Evolutionary conservation across 2,113 vertebrate species (phyloP).

Genomic region (Sorex araneus): DNA sequence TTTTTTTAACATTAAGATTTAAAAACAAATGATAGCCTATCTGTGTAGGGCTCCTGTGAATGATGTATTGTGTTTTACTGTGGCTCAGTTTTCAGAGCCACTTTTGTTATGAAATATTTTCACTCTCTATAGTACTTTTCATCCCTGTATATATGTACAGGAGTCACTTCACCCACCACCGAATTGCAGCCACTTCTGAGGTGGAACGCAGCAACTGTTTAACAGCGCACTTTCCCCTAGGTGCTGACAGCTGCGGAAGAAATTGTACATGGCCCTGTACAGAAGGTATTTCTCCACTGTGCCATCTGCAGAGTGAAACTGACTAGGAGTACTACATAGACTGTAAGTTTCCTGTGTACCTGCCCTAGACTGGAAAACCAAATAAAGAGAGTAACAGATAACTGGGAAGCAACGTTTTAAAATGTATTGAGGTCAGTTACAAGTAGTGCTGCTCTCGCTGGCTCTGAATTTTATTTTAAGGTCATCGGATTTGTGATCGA

Average conservation of each 20-base stretch:
- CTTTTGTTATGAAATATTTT: conserved; percentile 80
- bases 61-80: conserved; percentile 68
- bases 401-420: conserved; percentile 63
- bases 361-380: conserved; percentile 76
- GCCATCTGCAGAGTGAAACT: conserved; percentile 85
- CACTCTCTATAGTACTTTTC: conserved; percentile 84
- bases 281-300: conserved; percentile 86
- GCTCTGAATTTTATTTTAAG: conserved; percentile 72
- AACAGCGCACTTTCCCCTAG: conserved; percentile 87
- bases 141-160: conserved; percentile 87
- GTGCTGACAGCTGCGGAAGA: conserved; percentile 86
- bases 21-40: conserved; percentile 54
- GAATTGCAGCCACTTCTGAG: conserved; percentile 87
- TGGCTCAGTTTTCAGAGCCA: conserved; percentile 75
- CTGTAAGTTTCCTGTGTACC: conserved; percentile 86
- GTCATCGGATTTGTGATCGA: conserved; percentile 58
- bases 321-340: conserved; percentile 86
- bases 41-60: conserved; percentile 65
- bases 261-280: conserved; percentile 83
- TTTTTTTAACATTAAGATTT: conserved; percentile 64
- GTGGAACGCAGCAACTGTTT: conserved; percentile 87
- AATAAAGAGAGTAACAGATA: conserved; percentile 59
- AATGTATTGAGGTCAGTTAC: conserved; percentile 69
- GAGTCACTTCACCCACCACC: conserved; percentile 87
- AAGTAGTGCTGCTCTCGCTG: conserved; percentile 62